Conservation (phyloP, 2,113 vertebrate species). For the Probosciger aterrimus region DNA sequence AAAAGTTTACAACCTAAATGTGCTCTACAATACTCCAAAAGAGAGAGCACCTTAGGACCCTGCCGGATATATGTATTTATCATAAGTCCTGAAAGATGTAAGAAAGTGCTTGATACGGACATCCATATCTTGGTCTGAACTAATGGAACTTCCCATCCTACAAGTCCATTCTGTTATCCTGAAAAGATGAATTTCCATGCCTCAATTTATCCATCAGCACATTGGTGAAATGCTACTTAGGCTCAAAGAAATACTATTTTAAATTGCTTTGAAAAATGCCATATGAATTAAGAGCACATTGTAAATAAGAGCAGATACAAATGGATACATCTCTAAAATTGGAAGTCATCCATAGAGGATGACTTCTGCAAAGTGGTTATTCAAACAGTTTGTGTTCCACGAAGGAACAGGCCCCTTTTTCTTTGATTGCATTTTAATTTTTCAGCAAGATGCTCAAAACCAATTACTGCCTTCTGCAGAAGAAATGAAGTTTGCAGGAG, state of each 20-base stretch:
- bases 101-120: neutral
- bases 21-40: neutral
- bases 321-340: neutral
- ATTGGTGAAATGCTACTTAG: neutral
- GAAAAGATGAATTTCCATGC: neutral
- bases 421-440: neutral
- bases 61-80: neutral
- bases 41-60: neutral
- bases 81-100: neutral
- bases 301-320: neutral
- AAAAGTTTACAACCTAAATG: neutral
- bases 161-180: neutral
- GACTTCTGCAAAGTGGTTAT: neutral
- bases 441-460: neutral
- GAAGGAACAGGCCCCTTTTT: neutral
- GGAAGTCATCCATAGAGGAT: neutral
- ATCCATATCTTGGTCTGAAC: neutral
- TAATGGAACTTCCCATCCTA: neutral
- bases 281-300: neutral
- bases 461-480: neutral
- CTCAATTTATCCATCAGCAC: neutral
- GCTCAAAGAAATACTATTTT: neutral
- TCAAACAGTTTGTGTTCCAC: neutral
- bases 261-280: neutral
- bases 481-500: constrained; percentile 8